Conservation (phyloP, 2,113 vertebrate genomes). For the Manacus vitellinus region DNA sequence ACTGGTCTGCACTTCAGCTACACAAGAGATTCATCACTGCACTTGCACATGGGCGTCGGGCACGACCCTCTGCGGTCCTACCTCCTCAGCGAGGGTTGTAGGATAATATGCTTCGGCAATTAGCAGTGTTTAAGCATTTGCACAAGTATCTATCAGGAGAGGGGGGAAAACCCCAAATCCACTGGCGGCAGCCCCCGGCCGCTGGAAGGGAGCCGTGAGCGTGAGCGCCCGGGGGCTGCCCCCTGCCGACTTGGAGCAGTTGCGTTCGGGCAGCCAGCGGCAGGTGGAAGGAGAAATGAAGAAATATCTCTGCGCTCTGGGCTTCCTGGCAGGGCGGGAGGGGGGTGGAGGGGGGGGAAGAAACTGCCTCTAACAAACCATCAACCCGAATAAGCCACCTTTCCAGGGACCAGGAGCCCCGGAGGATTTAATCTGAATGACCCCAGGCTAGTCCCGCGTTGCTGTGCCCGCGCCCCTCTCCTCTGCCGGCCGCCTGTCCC, state of each 20-base stretch:
- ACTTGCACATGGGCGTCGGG: slow-evolving; percentile 79
- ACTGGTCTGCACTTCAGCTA: slow-evolving; percentile 87
- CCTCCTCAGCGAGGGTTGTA: slow-evolving; percentile 75
- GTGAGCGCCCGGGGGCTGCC: slow-evolving; percentile 25
- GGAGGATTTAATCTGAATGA: neutral
- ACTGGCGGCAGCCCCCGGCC: slow-evolving; percentile 19
- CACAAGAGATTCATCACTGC: slow-evolving; percentile 82
- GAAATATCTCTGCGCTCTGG: slow-evolving; percentile 59
- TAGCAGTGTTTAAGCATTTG: slow-evolving; percentile 26
- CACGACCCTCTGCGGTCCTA: slow-evolving; percentile 78
- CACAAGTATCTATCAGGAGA: neutral
- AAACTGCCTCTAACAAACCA: slow-evolving; percentile 36
- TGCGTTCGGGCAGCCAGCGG: slow-evolving; percentile 63
- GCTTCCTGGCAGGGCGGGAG: slow-evolving; percentile 14
- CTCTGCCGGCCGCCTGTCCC: slow-evolving; percentile 43
- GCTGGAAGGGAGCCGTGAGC: slow-evolving; percentile 12
- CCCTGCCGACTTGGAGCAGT: neutral
- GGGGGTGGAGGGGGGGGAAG: neutral
- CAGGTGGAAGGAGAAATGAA: slow-evolving; percentile 75
- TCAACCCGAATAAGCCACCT: slow-evolving; percentile 50
- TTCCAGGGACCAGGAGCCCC: slow-evolving; percentile 17
- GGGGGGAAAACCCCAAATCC: neutral
- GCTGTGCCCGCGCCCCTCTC: neutral
- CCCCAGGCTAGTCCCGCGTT: slow-evolving; percentile 2
- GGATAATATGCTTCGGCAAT: slow-evolving; percentile 34